These are phyloP conservation scores for Cerastis rubricosa DNA, from an alignment of 2,888 invertebrate genomes.

Conservation along the genomic window DNA sequence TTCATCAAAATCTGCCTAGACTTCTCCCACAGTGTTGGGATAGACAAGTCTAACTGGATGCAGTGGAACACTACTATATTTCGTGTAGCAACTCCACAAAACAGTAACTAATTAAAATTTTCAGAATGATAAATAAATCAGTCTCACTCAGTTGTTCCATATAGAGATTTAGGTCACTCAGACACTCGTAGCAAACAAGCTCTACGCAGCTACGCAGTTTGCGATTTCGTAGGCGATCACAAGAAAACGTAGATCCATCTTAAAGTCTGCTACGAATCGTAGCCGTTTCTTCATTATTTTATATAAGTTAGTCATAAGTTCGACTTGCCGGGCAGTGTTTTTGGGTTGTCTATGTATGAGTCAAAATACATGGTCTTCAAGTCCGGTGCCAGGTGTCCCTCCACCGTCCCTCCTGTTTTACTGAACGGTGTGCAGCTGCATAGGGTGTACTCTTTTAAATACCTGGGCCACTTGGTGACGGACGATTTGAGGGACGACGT, in stretches of 20 bases:
- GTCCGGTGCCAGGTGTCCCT: too few relatives aligned
- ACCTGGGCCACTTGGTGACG: too few relatives aligned
- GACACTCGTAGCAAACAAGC: constrained; percentile 27
- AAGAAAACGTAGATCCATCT: neutral
- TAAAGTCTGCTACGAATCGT: constrained; percentile 27
- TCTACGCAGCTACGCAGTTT: constrained; percentile 52
- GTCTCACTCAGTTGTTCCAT: neutral
- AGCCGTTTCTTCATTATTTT: neutral
- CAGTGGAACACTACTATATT: neutral
- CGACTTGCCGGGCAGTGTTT: neutral
- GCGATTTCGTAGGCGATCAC: constrained; percentile 41
- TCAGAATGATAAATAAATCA: neutral
- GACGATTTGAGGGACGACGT: too few relatives aligned
- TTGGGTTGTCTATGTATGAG: neutral
- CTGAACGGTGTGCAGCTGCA: too few relatives aligned
- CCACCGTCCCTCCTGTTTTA: too few relatives aligned
- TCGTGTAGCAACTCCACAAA: neutral
- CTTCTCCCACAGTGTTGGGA: neutral
- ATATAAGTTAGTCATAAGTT: neutral
- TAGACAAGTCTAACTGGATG: neutral
- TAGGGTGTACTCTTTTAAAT: too few relatives aligned
- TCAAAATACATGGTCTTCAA: too few relatives aligned
- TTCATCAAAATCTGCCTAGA: too few relatives aligned
- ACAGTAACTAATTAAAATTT: neutral
- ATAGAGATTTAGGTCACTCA: constrained; percentile 17